Conservation (phyloP, 2,797 vertebrate genomes). For the Neosilurus hyrtlii region DNA sequence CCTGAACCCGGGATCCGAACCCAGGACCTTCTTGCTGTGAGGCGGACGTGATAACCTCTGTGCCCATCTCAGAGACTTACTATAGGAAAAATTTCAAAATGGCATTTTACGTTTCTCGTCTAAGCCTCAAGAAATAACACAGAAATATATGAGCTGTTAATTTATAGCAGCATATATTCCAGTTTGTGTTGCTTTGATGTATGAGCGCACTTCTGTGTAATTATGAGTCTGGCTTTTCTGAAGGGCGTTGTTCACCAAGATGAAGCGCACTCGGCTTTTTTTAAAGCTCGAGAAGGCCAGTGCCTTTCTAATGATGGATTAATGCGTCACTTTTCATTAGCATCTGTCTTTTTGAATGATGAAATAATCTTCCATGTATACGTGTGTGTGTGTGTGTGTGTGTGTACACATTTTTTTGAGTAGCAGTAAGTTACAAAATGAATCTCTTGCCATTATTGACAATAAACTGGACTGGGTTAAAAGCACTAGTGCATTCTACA, state of each 20-base stretch:
- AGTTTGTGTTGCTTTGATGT: conserved; percentile 35
- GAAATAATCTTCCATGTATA: conserved; percentile 45
- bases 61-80: too few relatives aligned
- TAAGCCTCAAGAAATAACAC: neutral
- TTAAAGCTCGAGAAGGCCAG: conserved; percentile 29
- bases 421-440: conserved; percentile 19
- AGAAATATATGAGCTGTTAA: neutral
- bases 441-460: neutral
- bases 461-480: too few relatives aligned
- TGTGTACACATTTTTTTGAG: conserved; percentile 19
- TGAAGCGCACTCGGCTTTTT: conserved; percentile 17
- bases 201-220: conserved; percentile 27
- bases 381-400: neutral
- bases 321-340: conserved; percentile 51
- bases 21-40: too few relatives aligned
- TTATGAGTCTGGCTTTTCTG: conserved; percentile 27
- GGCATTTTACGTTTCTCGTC: neutral
- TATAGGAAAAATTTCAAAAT: neutral
- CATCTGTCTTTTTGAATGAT: conserved; percentile 53
- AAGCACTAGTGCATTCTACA: too few relatives aligned
- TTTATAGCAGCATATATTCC: conserved; percentile 30
- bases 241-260: conserved; percentile 39
- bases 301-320: conserved; percentile 51
- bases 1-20: too few relatives aligned
- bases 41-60: too few relatives aligned